Percentiles rank a stretch among this genome's conserved stretches.
phyloP scores from a whole-genome alignment of 2,888 invertebrate species.

The Ophion obscuratus region DNA sequence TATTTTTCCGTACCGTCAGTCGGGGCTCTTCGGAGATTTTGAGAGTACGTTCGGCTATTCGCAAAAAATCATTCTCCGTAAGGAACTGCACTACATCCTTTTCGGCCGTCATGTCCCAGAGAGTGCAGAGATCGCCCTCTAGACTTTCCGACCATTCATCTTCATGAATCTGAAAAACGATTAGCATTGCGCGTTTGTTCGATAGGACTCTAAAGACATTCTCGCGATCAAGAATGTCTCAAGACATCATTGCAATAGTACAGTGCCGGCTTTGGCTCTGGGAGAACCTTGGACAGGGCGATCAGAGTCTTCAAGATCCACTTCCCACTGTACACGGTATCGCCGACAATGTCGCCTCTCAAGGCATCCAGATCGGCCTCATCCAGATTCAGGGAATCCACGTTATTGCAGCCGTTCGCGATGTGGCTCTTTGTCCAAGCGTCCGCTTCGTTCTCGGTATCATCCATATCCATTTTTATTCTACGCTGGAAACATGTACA shows the following conservation, averaged over 20 bases:
- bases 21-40: conserved; percentile 87
- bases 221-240: too few species aligned
- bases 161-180: conserved; percentile 81
- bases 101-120: conserved; percentile 95
- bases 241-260: background rate
- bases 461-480: conserved; percentile 33
- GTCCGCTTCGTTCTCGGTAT: background rate
- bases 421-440: background rate
- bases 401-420: conserved; percentile 35
- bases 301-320: conserved; percentile 80
- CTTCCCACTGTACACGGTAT: conserved; percentile 90
- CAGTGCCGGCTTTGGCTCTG: background rate
- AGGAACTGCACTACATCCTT: conserved; percentile 90
- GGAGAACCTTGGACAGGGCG: conserved; percentile 76
- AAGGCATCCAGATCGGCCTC: conserved; percentile 84
- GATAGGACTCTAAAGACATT: too few species aligned
- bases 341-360: conserved; percentile 92
- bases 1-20: conserved; percentile 83
- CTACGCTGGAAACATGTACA: background rate
- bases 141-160: conserved; percentile 87
- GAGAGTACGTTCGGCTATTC: conserved; percentile 87
- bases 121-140: conserved; percentile 90
- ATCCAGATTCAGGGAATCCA: conserved; percentile 77
- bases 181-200: background rate
- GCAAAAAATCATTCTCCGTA: conserved; percentile 88